Evolutionary conservation across 2,113 vertebrate genomes (phyloP), one percentile per base, ranked within the genome.

Genomic region (Panthera uncia): DNA sequence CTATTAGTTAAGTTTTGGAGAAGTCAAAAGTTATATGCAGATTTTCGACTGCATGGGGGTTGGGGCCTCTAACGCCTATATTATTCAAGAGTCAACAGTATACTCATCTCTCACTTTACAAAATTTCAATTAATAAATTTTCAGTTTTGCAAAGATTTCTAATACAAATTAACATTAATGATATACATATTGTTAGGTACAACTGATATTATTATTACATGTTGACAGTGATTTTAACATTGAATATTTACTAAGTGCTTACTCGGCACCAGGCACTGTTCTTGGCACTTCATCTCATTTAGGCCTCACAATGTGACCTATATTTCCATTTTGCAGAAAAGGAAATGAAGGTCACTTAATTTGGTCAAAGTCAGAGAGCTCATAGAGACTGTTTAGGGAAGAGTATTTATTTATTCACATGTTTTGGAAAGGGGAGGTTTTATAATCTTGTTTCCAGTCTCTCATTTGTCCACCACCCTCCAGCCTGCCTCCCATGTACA

Each of bases 81-180:
- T 76, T 45, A 14, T 76, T 76, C 7, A 76, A 76, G 71, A 74
- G 73, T 76, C 41, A 48, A 76, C 73, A 29, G 41, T 48, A 76
- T 85, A 5, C 6, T 13, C 5, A 63, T 86, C 10, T 14, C 1
- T 92, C 55, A 73, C 1, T 89, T 93, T 69, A 68, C 21, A 65
- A 81, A 97, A 66, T 7, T 82, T 93, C 61, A 86, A 33, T 73
- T 94, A 68, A 81, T 27, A 88, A 71, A 93, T 68, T 71, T 95
- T 93, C 11, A 89, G 16, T 73, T 50, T 61, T 66, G 27, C 19
- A 68, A 95, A 84, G 8, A 92, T 87, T 50, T 92, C n/a, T 68
- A 92, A 92, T 50, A 66, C 4, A 79, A 78, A 52, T 68, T 19
- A 50, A 85, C 48, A 69, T 90, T 52, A 92, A 21, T 50, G 48